phyloP scores from a whole-genome alignment of 2,113 vertebrate genomes.

The Talpa occidentalis region DNA sequence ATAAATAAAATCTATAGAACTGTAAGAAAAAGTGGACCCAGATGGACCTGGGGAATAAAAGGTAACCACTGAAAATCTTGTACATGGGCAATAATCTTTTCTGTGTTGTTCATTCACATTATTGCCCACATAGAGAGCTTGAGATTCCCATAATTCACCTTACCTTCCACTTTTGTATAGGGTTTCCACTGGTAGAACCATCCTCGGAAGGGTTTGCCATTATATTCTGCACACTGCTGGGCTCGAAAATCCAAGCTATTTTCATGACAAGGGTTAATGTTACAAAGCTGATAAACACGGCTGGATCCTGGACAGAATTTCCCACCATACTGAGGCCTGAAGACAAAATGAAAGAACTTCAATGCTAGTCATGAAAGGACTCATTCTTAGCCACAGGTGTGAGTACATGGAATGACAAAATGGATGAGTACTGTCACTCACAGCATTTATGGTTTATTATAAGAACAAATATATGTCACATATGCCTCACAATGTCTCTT shows the following conservation, averaged over 20 bases:
- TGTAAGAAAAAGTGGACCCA: neutral
- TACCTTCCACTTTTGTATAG: constrained; percentile 98
- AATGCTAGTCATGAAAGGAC: neutral
- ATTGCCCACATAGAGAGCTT: neutral
- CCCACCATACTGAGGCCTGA: constrained; percentile 95
- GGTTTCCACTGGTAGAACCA: constrained; percentile 99
- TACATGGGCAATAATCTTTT: neutral
- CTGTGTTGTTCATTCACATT: neutral
- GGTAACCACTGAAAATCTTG: constrained; percentile 39
- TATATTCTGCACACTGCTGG: constrained; percentile 97
- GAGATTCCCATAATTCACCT: constrained; percentile 2
- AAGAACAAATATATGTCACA: neutral
- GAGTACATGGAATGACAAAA: neutral
- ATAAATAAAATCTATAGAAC: constrained; percentile 56
- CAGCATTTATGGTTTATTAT: fast-evolving
- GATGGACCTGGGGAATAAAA: neutral
- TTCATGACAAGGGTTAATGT: constrained; percentile 86
- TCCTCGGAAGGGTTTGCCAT: constrained; percentile 98
- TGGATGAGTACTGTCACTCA: neutral
- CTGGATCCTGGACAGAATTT: constrained; percentile 93
- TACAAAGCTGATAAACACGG: constrained; percentile 95
- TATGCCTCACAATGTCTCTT: neutral
- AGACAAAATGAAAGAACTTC: constrained; percentile 21
- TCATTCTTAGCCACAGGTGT: neutral
- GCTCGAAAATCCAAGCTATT: constrained; percentile 91